Base-by-base conservation (phyloP, 2,113 vertebrate genomes). In the Calyptomena viridis region DNA sequence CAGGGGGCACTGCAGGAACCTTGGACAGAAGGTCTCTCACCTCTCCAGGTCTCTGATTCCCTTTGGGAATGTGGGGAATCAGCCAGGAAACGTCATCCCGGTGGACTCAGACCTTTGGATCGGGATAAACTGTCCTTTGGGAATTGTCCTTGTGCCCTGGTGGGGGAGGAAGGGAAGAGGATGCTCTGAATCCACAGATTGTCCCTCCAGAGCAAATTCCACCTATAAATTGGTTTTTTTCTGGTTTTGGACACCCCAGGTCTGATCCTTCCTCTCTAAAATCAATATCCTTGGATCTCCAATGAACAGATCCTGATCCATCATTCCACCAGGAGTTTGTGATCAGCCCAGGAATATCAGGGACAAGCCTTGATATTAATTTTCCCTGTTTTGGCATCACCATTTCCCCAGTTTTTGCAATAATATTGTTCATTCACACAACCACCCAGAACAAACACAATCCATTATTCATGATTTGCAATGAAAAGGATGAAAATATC, bases 221-320 rank as follows among this genome's bases (percentile, higher is more conserved):
- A 25, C 0, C 16, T 1, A 0, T 1, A 53, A 62, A 12, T 0
- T 9, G 7, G 20, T 47, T 3, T 11, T 81, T 17, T 72, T 12
- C 27, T 37, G 13, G 4, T 77, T 66, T 30, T 18, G 39, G n/a
- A 23, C 55, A n/a, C 10, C 24, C 25, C 22, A 47, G 23, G 17
- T 52, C 79, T 30, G 40, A 17, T 14, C 8, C 8, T 66, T 83
- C 67, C 53, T 44, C 21, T 3, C 11, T 17, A 12, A 55, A 77
- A 69, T 3, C 62, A 60, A 2, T 16, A 9, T 7, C 8, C 39
- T 46, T 46, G 56, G 49, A 27, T 66, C 21, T 37, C 33, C 27
- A 42, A 18, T 3, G 12, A 16, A 21, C 11, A 39, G 14, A 31
- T 25, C 7, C 2, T 2, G 37, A 12, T 25, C 37, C 22, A 4